These are phyloP conservation scores for Himalopsyche kuldschensis DNA, from an alignment of 2,888 invertebrate species.

Conservation along the genomic window DNA sequence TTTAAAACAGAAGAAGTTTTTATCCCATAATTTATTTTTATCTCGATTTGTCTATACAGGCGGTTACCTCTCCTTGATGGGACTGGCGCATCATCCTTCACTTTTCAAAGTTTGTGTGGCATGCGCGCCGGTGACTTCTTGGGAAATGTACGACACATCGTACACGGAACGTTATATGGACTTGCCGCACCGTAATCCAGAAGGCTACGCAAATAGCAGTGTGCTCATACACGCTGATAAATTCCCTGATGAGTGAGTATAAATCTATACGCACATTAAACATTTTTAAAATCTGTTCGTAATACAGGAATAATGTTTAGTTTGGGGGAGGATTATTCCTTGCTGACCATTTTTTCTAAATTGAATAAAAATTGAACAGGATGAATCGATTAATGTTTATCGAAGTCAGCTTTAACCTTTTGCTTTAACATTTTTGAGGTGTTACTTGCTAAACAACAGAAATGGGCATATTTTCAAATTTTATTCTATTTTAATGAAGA, in stretches of 20 bases:
- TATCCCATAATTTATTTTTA: no score
- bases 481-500: no score
- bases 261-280: no score
- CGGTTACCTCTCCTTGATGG: conserved; percentile 95
- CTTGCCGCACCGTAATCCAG: conserved; percentile 50
- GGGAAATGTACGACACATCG: conserved; percentile 97
- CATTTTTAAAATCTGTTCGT: no score
- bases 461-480: no score
- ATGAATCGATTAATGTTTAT: not conserved
- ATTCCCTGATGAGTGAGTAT: conserved; percentile 87
- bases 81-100: conserved; percentile 87
- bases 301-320: no score
- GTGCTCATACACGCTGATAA: conserved; percentile 82
- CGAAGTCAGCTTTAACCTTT: not conserved
- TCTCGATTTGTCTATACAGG: conserved; percentile 49
- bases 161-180: conserved; percentile 97
- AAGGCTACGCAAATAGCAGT: conserved; percentile 82
- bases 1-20: not conserved
- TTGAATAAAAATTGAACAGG: no score
- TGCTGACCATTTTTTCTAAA: no score
- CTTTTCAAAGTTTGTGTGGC: conserved; percentile 95
- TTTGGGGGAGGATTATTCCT: no score
- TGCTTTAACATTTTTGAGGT: no score
- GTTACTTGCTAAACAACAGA: no score
- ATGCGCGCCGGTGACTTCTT: conserved; percentile 96